Percentiles rank a stretch among this genome's conserved stretches.
Conservation (phyloP, 2,888 invertebrate genomes). For the Aricia artaxerxes region DNA sequence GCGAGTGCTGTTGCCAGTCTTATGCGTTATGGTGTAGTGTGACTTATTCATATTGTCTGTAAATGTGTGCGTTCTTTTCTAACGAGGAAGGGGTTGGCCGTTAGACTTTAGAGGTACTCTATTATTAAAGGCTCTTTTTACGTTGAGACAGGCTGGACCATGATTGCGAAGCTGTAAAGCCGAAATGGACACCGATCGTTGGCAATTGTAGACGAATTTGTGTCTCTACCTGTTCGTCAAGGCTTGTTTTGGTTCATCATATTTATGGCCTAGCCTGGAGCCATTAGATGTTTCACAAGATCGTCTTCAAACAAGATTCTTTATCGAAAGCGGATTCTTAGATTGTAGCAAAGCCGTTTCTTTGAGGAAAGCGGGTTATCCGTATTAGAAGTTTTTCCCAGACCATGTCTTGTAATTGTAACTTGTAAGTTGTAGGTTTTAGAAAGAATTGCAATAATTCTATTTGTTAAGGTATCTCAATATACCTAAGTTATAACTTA, state of each 20-base stretch:
- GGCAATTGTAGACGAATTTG: too few species aligned
- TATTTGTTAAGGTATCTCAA: too few species aligned
- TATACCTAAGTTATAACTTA: too few species aligned
- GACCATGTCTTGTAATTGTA: background rate
- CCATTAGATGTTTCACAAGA: background rate
- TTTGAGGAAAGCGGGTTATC: background rate
- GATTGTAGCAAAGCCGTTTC: background rate
- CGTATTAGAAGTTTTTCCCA: background rate
- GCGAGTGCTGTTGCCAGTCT: constrained; percentile 13
- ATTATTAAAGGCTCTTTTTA: too few species aligned
- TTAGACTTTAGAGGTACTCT: background rate
- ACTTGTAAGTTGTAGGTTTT: background rate
- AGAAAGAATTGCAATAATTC: background rate
- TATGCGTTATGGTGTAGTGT: background rate
- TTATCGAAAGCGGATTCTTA: background rate
- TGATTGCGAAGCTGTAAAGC: too few species aligned
- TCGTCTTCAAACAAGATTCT: background rate
- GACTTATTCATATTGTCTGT: background rate
- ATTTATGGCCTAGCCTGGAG: too few species aligned
- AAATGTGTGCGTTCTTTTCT: background rate
- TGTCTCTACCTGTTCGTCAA: too few species aligned
- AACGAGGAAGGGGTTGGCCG: background rate
- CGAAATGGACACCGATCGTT: too few species aligned
- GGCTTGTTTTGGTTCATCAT: too few species aligned
- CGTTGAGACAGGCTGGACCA: too few species aligned